These are phyloP conservation scores for Cyphomyrus plagiostoma DNA, from an alignment of 2,113 vertebrate genomes.

Conservation along the genomic window DNA sequence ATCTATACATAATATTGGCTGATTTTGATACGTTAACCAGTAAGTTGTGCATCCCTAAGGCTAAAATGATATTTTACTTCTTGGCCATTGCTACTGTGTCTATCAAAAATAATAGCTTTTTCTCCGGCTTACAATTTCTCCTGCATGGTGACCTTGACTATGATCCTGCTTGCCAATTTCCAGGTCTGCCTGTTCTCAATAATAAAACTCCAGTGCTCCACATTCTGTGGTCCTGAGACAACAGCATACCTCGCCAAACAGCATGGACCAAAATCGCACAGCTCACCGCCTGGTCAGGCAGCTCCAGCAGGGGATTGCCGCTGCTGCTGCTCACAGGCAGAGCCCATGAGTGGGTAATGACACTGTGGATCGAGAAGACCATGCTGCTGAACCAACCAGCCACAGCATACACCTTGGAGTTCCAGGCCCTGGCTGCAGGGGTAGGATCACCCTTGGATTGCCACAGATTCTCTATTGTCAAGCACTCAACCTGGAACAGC, in stretches of 20 bases:
- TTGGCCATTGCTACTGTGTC: neutral
- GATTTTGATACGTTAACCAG: neutral
- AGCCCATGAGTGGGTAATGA: no score
- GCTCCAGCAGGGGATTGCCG: neutral
- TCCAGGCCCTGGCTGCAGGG: no score
- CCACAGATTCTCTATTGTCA: no score
- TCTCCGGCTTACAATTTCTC: neutral
- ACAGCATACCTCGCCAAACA: neutral
- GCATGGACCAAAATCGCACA: neutral
- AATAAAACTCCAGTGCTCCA: neutral
- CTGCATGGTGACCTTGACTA: neutral
- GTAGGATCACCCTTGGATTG: no score
- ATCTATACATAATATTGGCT: neutral
- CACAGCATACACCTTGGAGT: no score
- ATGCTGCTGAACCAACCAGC: no score
- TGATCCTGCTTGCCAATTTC: neutral
- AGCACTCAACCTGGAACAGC: no score
- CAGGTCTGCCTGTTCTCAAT: neutral
- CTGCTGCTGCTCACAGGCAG: neutral
- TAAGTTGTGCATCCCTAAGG: neutral
- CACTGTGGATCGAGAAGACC: no score
- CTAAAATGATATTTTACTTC: neutral
- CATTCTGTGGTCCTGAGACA: neutral
- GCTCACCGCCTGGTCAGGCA: neutral
- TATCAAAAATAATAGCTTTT: neutral